These are phyloP conservation scores for Drosophila crucigera DNA, from an alignment of 2,888 invertebrate genomes.

Conservation along the genomic window DNA sequence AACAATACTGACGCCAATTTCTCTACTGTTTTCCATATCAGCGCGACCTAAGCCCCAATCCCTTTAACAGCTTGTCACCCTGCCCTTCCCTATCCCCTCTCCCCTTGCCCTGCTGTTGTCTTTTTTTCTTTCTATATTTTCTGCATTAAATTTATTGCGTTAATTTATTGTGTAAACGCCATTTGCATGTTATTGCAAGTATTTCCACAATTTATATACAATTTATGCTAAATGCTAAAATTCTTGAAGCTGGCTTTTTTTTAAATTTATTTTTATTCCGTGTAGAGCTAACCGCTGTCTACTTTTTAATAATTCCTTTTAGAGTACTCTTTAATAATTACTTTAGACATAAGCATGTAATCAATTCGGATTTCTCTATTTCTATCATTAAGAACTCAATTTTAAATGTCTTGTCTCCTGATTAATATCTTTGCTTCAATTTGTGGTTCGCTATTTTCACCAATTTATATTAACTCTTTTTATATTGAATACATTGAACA, in stretches of 20 bases:
- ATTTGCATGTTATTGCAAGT: slow-evolving; percentile 72
- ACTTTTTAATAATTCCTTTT: neutral
- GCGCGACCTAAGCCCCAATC: neutral
- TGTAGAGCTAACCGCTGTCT: neutral
- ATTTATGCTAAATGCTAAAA: neutral
- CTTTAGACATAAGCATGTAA: neutral
- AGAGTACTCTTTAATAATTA: no score
- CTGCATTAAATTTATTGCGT: slow-evolving; percentile 76
- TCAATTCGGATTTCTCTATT: neutral
- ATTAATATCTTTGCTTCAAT: neutral
- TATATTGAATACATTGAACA: no score
- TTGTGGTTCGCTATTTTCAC: neutral
- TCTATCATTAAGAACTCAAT: neutral
- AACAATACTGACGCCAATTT: slow-evolving; percentile 59
- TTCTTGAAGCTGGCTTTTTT: neutral
- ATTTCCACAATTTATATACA: slow-evolving; percentile 56
- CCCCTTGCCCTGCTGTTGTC: slow-evolving; percentile 7
- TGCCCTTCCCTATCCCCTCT: neutral
- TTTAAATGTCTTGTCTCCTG: neutral
- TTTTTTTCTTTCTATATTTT: slow-evolving; percentile 24
- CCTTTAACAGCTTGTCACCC: neutral
- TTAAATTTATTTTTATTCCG: neutral
- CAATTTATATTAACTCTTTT: neutral
- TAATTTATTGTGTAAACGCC: slow-evolving; percentile 79
- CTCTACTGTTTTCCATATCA: neutral